phyloP scores from a whole-genome alignment of 2,797 vertebrate genomes.

The Octomys mimax region DNA sequence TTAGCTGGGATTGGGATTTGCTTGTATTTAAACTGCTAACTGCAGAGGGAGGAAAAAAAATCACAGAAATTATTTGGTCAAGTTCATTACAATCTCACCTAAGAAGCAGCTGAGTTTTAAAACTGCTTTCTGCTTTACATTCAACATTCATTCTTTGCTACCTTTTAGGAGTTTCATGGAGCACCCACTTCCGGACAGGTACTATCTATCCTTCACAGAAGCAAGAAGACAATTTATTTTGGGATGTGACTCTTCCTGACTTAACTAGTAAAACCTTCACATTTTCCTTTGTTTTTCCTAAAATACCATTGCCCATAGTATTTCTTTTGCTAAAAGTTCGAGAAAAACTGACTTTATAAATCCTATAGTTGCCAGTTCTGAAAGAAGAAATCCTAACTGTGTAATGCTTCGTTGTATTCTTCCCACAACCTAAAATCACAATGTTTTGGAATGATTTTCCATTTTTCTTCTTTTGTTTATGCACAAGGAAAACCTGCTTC shows the following conservation, averaged over 20 bases:
- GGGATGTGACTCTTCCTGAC: slow-evolving; percentile 9
- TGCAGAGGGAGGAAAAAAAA: not conserved
- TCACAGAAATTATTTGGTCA: slow-evolving; percentile 35
- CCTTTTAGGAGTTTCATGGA: not conserved
- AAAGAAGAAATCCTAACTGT: slow-evolving; percentile 54
- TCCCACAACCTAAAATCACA: slow-evolving; percentile 68
- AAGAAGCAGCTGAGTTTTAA: slow-evolving; percentile 30
- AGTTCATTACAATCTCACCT: slow-evolving; percentile 68
- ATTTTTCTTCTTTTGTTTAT: slow-evolving; percentile 87
- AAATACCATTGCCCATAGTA: slow-evolving; percentile 46
- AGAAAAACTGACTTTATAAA: slow-evolving; percentile 39
- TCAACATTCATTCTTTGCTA: not conserved
- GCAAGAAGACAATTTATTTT: slow-evolving; percentile 7
- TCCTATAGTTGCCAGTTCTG: not conserved
- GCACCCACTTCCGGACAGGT: slow-evolving; percentile 40
- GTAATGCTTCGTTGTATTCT: slow-evolving; percentile 57
- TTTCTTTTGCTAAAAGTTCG: slow-evolving; percentile 48
- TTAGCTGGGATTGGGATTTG: not conserved
- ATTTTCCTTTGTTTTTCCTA: slow-evolving; percentile 70
- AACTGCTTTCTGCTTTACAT: not conserved
- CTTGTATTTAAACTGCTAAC: slow-evolving; percentile 25
- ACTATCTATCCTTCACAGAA: not conserved
- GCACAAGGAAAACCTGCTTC: slow-evolving; percentile 87
- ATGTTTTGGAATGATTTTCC: slow-evolving; percentile 81
- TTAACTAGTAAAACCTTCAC: slow-evolving; percentile 45